Evolutionary conservation across 2,113 vertebrate species (phyloP), one percentile per base, ranked within the genome.

Genomic region (Megalops atlanticus): DNA sequence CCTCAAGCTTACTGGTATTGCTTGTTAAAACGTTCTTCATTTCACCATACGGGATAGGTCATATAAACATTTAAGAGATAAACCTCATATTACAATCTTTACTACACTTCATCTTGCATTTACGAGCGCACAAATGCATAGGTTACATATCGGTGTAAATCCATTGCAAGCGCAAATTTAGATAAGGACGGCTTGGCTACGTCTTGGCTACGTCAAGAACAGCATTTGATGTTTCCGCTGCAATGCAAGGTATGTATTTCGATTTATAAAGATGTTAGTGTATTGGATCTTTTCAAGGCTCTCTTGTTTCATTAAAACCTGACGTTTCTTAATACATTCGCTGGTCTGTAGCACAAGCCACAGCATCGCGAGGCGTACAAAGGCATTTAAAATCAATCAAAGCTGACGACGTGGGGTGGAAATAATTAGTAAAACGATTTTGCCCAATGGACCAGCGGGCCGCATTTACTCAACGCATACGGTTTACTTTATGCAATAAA

Each of bases 381-480:
- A 75, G 52, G 80, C 38, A 75, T 75, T 76, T 81, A 41, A 76
- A 47, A 76, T 81, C 54, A 58, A 81, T 81, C 52, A 70, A 81
- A 81, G 74, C 74, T 69, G 33, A 52, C 36, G 72, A 64, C 38
- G 39, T 47, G 79, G 71, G 49, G n/a, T 49, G 72, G 35, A 76
- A 81, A 27, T 76, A 76, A 76, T 81, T 76, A 81, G 79, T 75
- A 75, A 76, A 81, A 70, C 21, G 47, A 52, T 81, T 27, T 31
- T 76, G 80, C 52, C 80, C 43, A 81, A 75, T 81, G 76, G 16
- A 43, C 68, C 79, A 54, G 70, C 35, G 31, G 79, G 39, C 72
- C 54, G 36, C 27, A 74, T 75, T 81, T 81, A 54, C 47, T 74
- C 38, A 74, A 31, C 35, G 49, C 43, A 58, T 64, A 41, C n/a